Percentiles rank a stretch among this genome's conserved stretches.
Evolutionary conservation across 1,140 invertebrate genomes (phyloP).

Genomic region (Wiebesia pumilae): DNA sequence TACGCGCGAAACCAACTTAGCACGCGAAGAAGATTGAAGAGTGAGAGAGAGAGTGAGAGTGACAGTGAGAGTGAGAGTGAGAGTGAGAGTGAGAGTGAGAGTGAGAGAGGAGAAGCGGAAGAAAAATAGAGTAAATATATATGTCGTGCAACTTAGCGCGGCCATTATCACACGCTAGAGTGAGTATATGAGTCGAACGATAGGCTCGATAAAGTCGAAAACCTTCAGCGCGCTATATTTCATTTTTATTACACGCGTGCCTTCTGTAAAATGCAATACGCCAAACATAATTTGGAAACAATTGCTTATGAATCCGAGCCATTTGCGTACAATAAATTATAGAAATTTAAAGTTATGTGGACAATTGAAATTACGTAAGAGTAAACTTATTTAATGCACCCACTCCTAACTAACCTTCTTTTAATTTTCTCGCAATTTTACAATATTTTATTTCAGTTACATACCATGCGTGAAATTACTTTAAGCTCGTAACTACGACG

Average conservation of each 20-base stretch:
- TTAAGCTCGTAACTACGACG: no score
- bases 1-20: neutral
- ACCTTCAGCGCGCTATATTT: slow-evolving; percentile 16
- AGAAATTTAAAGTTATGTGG: neutral
- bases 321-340: neutral
- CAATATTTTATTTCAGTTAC: no score
- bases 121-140: slow-evolving; percentile 1
- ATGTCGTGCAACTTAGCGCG: slow-evolving; percentile 31
- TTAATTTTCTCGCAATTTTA: no score
- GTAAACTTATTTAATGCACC: neutral
- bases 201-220: slow-evolving; percentile 28
- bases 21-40: neutral
- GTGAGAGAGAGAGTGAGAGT: neutral
- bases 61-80: neutral
- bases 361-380: neutral
- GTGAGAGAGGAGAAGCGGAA: neutral
- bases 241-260: neutral
- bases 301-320: neutral
- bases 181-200: slow-evolving; percentile 52
- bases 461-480: no score
- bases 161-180: slow-evolving; percentile 53
- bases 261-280: neutral
- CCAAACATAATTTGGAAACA: neutral
- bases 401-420: no score
- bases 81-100: neutral